These are phyloP conservation scores for Caenorhabditis tropicalis DNA, from an alignment of 1,140 invertebrate genomes.

Conservation along the genomic window DNA sequence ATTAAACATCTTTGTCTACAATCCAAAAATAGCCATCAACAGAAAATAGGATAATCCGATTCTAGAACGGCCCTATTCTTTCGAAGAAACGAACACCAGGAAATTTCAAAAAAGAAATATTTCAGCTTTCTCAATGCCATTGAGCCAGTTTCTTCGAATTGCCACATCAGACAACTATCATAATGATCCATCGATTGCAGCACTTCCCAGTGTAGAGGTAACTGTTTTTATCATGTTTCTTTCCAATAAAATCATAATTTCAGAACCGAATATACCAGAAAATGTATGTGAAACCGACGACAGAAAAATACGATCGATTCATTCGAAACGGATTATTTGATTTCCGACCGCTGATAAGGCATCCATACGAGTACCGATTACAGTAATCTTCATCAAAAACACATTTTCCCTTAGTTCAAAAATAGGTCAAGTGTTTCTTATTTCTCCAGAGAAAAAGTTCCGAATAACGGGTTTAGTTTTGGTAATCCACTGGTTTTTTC, in stretches of 20 bases:
- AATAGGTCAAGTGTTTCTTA: not conserved
- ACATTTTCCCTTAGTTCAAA: not conserved
- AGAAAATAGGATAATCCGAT: too few species aligned
- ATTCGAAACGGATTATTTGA: constrained; percentile 20
- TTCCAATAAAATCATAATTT: not conserved
- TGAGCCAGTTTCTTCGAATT: not conserved
- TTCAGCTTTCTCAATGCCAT: not conserved
- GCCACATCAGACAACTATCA: constrained; percentile 22
- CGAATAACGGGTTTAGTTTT: not conserved
- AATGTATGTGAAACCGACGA: not conserved
- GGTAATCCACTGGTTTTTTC: too few species aligned
- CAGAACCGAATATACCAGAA: constrained; percentile 21
- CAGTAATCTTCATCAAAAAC: not conserved
- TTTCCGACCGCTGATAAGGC: constrained; percentile 12
- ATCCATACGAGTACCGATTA: constrained; percentile 21
- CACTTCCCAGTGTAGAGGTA: not conserved
- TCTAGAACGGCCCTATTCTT: too few species aligned
- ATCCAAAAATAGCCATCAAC: too few species aligned
- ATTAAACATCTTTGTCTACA: too few species aligned
- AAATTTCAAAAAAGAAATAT: not conserved
- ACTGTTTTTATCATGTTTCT: too few species aligned
- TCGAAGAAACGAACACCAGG: too few species aligned
- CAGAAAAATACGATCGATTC: constrained; percentile 1
- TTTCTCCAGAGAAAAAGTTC: not conserved
- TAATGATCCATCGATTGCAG: constrained; percentile 19